Base-by-base conservation (phyloP, 2,888 invertebrate genomes). In the Drosophila vallismaia region DNA sequence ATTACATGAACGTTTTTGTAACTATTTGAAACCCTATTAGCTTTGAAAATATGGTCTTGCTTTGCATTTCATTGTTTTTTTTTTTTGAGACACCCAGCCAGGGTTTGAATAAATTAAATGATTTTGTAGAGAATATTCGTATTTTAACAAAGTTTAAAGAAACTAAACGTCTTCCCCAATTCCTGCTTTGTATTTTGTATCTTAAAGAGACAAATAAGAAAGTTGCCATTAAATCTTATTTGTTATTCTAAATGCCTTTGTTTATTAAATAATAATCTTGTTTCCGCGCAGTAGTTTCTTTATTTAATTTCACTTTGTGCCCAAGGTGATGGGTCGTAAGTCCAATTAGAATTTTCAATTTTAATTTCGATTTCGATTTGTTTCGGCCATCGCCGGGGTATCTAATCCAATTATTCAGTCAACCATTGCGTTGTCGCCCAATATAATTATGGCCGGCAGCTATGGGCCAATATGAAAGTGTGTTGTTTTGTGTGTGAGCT, bases 391-490 rank as follows among this genome's bases (percentile, higher is more conserved):
- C 57, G 45, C 55, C 28, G 51, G 60, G 40, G 60, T 63, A 59
- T 44, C 44, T 70, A 60, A 38, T 67, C 60, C 55, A 74, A 71
- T 71, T 86, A 79, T 68, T 64, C 71, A 72, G 68, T 74, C 62
- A 66, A 63, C 33, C 88, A 72, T 86, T 71, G 74, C 75, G 75
- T 71, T 78, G 85, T 60, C 63, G 80, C 51, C 55, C 68, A 71
- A 67, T 79, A 72, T 79, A 88, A 76, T 76, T 82, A 88, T 83
- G 83, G 77, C 50, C 74, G 52, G 46, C 56, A 56, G 72, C 75
- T 29, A 40, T 52, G 26, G 42, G 63, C 44, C 46, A 63, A 57
- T 51, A 44, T 59, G 59, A 36, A 54, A 59, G 19, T 28, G 38
- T 42, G 24, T 26, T 24, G 44, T 28, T 2, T 33, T 49, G 51